These are phyloP conservation scores for Dioctria linearis DNA, from an alignment of 2,888 invertebrate genomes.

Conservation along the genomic window DNA sequence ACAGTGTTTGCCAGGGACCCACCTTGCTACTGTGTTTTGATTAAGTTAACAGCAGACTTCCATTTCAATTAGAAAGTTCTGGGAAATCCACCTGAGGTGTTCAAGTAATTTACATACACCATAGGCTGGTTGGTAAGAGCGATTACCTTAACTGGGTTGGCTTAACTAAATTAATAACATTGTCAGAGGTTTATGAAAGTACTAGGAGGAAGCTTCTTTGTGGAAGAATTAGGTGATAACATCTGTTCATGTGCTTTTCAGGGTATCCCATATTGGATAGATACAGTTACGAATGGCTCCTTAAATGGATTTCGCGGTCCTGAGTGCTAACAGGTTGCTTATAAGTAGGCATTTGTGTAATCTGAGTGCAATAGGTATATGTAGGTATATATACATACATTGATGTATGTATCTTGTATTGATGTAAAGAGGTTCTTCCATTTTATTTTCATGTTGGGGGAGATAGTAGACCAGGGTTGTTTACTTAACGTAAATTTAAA, in stretches of 20 bases:
- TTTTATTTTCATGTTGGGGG: too few species aligned
- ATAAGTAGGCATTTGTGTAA: neutral
- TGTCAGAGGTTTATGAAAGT: conserved; percentile 55
- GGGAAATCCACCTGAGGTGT: conserved; percentile 57
- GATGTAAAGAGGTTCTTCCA: too few species aligned
- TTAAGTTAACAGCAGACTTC: conserved; percentile 57
- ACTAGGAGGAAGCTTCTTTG: conserved; percentile 30
- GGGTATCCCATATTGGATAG: conserved; percentile 18
- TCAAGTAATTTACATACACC: conserved; percentile 56
- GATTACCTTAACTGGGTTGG: conserved; percentile 54
- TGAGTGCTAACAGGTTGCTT: conserved; percentile 37
- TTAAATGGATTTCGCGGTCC: conserved; percentile 44
- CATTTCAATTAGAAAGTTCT: conserved; percentile 59
- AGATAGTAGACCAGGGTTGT: too few species aligned
- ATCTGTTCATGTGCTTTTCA: conserved; percentile 40
- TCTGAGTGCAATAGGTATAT: too few species aligned
- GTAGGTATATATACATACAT: too few species aligned
- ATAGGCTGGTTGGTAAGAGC: conserved; percentile 51
- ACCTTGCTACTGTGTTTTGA: conserved; percentile 55
- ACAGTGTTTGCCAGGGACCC: conserved; percentile 33
- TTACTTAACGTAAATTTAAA: too few species aligned
- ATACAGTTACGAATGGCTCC: conserved; percentile 41
- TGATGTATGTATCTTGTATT: too few species aligned
- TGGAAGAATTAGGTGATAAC: conserved; percentile 53
- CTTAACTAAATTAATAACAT: conserved; percentile 57